A percentile compares a stretch with the other conserved stretches of the same genome.
phyloP scores from a whole-genome alignment of 2,797 vertebrate species.

The Emys orbicularis region DNA sequence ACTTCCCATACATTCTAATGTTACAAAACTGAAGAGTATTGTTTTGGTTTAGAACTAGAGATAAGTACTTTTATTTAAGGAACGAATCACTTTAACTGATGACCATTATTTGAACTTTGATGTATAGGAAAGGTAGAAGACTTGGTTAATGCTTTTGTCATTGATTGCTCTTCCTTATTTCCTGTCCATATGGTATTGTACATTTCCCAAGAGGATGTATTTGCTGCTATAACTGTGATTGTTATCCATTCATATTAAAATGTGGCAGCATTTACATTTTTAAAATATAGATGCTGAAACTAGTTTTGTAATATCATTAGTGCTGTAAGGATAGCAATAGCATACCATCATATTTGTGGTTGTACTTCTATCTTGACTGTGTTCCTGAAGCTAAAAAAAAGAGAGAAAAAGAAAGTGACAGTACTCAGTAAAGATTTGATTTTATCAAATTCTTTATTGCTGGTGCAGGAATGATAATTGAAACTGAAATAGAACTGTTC shows the following conservation, averaged over 20 bases:
- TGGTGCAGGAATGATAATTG: not conserved
- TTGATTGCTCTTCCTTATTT: constrained; percentile 62
- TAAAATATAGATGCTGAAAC: not conserved
- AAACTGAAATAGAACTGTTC: not conserved
- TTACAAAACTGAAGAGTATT: not conserved
- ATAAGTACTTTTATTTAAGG: not conserved
- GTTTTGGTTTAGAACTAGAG: not conserved
- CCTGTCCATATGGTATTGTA: constrained; percentile 61
- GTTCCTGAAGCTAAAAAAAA: not conserved
- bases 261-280: not conserved
- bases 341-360: not conserved
- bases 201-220: constrained; percentile 30
- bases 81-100: not conserved
- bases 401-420: no score
- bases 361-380: not conserved
- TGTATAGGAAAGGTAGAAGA: not conserved
- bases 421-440: not conserved
- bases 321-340: not conserved
- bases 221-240: not conserved
- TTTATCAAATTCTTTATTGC: not conserved
- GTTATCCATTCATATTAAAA: not conserved
- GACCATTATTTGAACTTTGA: not conserved
- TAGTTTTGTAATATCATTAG: not conserved
- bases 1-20: not conserved
- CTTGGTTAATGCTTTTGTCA: constrained; percentile 52